Conservation (phyloP, 1,140 invertebrate genomes). For the Geopemphigus sp. region DNA sequence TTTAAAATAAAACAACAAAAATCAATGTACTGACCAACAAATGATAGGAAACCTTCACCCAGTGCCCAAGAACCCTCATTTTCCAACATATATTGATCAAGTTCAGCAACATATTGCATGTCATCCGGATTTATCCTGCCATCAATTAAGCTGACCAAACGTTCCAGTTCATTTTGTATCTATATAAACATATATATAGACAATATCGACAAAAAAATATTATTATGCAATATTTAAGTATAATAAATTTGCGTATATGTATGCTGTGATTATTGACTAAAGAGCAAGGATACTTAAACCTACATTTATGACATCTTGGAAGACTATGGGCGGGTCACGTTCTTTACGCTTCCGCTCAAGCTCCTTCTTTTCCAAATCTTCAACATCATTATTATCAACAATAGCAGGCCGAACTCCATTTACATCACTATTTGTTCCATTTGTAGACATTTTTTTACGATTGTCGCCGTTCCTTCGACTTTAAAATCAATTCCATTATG, state of each 20-base stretch:
- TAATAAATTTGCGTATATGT: background rate
- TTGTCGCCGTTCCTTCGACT: background rate
- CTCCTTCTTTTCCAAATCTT: constrained; percentile 66
- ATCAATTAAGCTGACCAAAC: constrained; percentile 63
- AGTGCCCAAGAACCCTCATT: constrained; percentile 89
- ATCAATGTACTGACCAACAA: constrained; percentile 65
- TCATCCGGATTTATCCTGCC: constrained; percentile 69
- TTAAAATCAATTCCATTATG: background rate
- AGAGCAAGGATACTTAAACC: constrained; percentile 54
- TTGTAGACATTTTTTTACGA: constrained; percentile 50
- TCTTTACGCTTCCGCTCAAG: constrained; percentile 70
- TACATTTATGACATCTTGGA: constrained; percentile 71
- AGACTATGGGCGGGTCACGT: constrained; percentile 81
- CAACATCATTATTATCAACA: constrained; percentile 59
- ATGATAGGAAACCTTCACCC: constrained; percentile 80
- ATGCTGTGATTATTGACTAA: too few relatives aligned
- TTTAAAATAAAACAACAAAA: too few relatives aligned
- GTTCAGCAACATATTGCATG: constrained; percentile 70
- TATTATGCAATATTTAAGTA: background rate
- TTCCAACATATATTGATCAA: constrained; percentile 81
- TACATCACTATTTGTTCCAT: constrained; percentile 49
- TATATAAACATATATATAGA: constrained; percentile 56
- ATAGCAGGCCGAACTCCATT: constrained; percentile 56
- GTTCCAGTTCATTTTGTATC: constrained; percentile 66
- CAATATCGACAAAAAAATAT: background rate